Conservation (phyloP, 2,113 vertebrate genomes). For the Chaetops frenatus region DNA sequence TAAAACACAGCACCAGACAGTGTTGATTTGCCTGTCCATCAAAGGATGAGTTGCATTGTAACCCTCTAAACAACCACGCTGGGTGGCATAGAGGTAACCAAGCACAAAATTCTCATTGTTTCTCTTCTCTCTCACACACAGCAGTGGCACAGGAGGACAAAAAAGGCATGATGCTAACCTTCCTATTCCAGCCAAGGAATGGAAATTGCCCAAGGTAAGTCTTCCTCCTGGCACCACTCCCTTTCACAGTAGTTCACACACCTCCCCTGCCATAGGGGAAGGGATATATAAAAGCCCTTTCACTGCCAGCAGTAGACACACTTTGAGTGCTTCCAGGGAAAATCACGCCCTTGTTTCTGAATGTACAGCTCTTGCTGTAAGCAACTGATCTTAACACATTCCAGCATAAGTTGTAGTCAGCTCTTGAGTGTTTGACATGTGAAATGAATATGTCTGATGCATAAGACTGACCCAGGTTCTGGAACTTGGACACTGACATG, state of each 20-base stretch:
- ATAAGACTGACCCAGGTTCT: not conserved
- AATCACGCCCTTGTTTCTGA: not conserved
- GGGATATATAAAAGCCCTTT: not conserved
- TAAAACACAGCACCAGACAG: not conserved
- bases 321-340: not conserved
- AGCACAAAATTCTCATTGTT: not conserved
- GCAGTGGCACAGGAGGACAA: not conserved
- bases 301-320: not conserved
- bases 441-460: not conserved
- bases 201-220: not conserved
- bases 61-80: not conserved
- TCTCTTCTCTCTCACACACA: not conserved
- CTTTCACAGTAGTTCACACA: not conserved
- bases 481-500: not conserved
- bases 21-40: not conserved
- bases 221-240: not conserved
- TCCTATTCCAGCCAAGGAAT: not conserved
- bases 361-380: not conserved
- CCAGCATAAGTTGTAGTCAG: not conserved
- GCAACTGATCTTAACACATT: not conserved
- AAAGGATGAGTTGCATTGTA: not conserved
- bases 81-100: not conserved
- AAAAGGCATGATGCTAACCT: not conserved
- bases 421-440: not conserved
- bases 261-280: not conserved